Conservation (phyloP, 2,113 vertebrate genomes). For the Calcarius ornatus region DNA sequence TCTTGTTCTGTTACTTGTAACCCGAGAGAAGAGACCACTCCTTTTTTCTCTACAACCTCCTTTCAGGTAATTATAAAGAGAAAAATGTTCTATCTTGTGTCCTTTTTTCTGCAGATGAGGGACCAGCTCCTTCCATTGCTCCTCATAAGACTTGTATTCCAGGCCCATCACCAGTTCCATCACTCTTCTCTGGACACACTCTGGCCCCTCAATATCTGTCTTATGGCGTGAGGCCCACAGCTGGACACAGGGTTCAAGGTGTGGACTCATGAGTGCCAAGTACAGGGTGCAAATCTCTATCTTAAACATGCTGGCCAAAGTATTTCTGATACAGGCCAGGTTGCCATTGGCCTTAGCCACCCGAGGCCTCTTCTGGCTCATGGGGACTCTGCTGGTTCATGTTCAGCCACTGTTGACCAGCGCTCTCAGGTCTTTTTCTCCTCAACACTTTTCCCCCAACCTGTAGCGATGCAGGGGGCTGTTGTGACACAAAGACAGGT, state of each 20-base stretch:
- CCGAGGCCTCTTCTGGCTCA: not conserved
- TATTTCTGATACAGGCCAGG: not conserved
- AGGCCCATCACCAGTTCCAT: not conserved
- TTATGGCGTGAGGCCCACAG: not conserved
- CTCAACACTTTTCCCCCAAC: rapidly evolving
- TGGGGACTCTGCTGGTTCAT: not conserved
- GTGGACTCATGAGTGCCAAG: not conserved
- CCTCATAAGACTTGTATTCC: not conserved
- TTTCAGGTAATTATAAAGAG: not conserved
- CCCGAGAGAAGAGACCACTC: not conserved
- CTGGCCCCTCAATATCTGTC: not conserved
- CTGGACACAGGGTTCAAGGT: not conserved
- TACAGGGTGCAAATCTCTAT: not conserved
- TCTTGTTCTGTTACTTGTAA: not conserved
- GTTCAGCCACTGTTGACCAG: rapidly evolving
- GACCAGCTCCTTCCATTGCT: not conserved
- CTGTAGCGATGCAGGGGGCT: no score
- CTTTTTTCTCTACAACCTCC: no score
- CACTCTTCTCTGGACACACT: not conserved
- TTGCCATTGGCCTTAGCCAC: not conserved
- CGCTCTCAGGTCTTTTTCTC: not conserved
- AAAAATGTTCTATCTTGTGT: not conserved
- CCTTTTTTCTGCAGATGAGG: not conserved
- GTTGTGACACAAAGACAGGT: not conserved
- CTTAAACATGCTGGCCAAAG: not conserved